A percentile compares a stretch with the other conserved stretches of the same genome.
These are phyloP conservation scores for Poeciliopsis gracilis DNA, from an alignment of 2,797 vertebrate species.

Conservation along the genomic window DNA sequence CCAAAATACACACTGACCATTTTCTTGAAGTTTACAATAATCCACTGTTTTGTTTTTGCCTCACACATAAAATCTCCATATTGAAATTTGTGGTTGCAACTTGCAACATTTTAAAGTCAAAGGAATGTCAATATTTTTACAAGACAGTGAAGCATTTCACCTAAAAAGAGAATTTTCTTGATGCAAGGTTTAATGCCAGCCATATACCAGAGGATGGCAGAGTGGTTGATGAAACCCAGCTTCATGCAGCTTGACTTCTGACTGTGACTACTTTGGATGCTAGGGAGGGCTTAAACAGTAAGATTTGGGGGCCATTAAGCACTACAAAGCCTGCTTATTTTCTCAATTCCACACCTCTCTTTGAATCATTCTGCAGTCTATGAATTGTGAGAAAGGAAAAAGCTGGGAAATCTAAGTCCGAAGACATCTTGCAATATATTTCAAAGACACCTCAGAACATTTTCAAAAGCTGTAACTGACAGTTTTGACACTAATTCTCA, in stretches of 20 bases:
- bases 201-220: constrained; percentile 81
- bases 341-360: constrained; percentile 69
- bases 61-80: neutral
- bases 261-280: constrained; percentile 67
- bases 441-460: constrained; percentile 79
- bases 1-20: neutral
- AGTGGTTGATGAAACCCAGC: constrained; percentile 75
- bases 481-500: constrained; percentile 77
- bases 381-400: constrained; percentile 68
- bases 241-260: constrained; percentile 59
- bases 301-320: constrained; percentile 75
- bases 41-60: too few species aligned
- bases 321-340: constrained; percentile 76
- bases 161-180: neutral
- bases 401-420: constrained; percentile 70
- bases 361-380: constrained; percentile 71
- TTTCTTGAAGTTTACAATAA: neutral
- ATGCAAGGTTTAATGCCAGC: constrained; percentile 61
- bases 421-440: constrained; percentile 71
- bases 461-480: constrained; percentile 75
- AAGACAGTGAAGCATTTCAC: neutral
- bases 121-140: neutral
- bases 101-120: neutral
- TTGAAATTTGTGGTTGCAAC: neutral
- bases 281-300: constrained; percentile 68